Evolutionary conservation across 2,797 vertebrate genomes (phyloP).

Genomic region (Todus mexicanus): DNA sequence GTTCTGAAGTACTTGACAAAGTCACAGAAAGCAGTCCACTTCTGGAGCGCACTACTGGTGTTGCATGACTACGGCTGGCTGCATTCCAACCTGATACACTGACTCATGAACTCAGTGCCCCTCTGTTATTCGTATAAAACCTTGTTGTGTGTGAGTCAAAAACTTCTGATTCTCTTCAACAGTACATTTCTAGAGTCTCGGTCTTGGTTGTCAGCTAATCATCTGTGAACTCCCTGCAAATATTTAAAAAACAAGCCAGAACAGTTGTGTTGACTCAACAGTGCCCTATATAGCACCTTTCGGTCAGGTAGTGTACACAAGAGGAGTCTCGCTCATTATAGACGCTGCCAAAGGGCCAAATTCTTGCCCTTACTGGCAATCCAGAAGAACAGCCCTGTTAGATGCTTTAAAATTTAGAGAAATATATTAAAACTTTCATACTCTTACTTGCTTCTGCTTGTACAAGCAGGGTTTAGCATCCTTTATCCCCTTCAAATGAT

Average conservation of each 20-base stretch:
- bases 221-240: slow-evolving; percentile 8
- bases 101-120: not conserved
- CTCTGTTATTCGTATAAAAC: not conserved
- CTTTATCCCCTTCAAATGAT: not conserved
- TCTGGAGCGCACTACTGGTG: not conserved
- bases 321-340: not conserved
- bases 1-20: not conserved
- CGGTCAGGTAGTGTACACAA: not conserved
- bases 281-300: not conserved
- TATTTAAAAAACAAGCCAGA: slow-evolving; percentile 34
- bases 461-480: not conserved
- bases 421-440: not conserved
- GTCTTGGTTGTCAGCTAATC: not conserved
- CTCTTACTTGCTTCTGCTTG: not conserved
- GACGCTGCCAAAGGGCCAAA: not conserved
- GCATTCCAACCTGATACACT: not conserved
- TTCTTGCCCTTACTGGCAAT: not conserved
- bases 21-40: not conserved
- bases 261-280: not conserved
- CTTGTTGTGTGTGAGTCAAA: not conserved
- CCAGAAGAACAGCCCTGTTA: not conserved
- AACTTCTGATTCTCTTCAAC: not conserved
- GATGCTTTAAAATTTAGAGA: not conserved
- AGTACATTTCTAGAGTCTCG: not conserved
- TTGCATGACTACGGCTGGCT: not conserved